Evolutionary conservation across 2,797 vertebrate species (phyloP), one percentile per base, ranked within the genome.

Genomic region (Ataeniobius toweri): DNA sequence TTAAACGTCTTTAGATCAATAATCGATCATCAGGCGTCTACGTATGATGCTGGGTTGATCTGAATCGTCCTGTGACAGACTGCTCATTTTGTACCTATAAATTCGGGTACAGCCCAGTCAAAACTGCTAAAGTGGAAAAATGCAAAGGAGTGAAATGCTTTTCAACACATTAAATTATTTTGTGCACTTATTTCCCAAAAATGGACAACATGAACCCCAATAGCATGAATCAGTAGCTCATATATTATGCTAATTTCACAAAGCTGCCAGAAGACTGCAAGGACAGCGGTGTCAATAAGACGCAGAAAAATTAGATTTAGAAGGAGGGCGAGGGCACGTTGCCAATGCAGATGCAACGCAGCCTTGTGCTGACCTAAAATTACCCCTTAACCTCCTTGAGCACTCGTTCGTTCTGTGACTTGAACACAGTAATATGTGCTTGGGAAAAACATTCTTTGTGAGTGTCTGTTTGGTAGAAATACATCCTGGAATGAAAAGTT

Each of bases 361-460:
- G 48, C 51, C 20, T 74, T 41, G n/a, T 68, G 39, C n/a, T 41
- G 46, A 63, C 68, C 14, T 84, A 81, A 86, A 82, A 86, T 77
- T 53, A 85, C 87, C 67, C 31, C 85, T 48, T 59, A 9, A 75
- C 80, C 75, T 39, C 71, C 51, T 12, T 70, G 74, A 78, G 39
- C 63, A 65, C 5, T 16, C 16, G 41, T 22, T 36, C 41, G 51
- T 51, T 39, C 69, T 28, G n/a, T 53, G n/a, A 55, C 71, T 26
- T 20, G 63, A 51, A 55, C 26, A 28, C 22, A 7, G n/a, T 26
- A 14, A 41, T 3, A 14, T 26, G 26, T 58, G 51, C 22, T 59
- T 26, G 39, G 65, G 28, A 70, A 67, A 73, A 59, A 6, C 50
- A n/a, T 28, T 14, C 2, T 44, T 28, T 53, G 65, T 59, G 58